These are phyloP conservation scores for Desmodus rotundus DNA, from an alignment of 2,113 vertebrate species.

Conservation along the genomic window DNA sequence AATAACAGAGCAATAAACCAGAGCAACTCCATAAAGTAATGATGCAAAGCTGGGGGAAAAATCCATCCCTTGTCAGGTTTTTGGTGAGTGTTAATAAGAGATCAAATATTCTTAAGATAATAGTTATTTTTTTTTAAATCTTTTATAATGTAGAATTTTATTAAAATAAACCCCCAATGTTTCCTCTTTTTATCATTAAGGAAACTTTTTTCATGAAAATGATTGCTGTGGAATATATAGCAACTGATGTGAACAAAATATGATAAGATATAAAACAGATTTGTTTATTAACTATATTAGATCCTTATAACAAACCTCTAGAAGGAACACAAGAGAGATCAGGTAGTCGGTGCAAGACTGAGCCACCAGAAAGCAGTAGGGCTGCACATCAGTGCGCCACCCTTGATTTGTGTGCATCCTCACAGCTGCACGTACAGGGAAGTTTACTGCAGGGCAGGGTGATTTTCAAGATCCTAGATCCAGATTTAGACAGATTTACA, in stretches of 20 bases:
- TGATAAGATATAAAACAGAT: not conserved
- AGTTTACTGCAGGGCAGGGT: not conserved
- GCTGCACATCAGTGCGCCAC: not conserved
- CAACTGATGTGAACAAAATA: not conserved
- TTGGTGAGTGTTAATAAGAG: not conserved
- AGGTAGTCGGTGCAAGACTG: not conserved
- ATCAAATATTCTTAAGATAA: not conserved
- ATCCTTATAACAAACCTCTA: not conserved
- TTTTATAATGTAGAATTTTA: not conserved
- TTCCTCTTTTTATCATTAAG: conserved; percentile 13
- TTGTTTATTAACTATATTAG: not conserved
- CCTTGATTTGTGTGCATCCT: not conserved
- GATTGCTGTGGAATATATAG: not conserved
- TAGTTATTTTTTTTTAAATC: conserved; percentile 9
- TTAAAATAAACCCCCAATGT: not conserved
- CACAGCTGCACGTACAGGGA: not conserved
- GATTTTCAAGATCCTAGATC: not conserved
- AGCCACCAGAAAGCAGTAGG: not conserved
- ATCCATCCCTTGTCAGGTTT: not conserved
- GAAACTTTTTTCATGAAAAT: not conserved
- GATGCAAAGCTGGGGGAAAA: not conserved
- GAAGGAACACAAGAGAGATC: not conserved
- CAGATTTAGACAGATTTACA: not conserved
- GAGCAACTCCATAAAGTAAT: conserved; percentile 47
- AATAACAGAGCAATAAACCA: conserved; percentile 41